A percentile compares a stretch with the other conserved stretches of the same genome.
Conservation (phyloP, 2,888 invertebrate species). For the Sphecodes monilicornis region DNA sequence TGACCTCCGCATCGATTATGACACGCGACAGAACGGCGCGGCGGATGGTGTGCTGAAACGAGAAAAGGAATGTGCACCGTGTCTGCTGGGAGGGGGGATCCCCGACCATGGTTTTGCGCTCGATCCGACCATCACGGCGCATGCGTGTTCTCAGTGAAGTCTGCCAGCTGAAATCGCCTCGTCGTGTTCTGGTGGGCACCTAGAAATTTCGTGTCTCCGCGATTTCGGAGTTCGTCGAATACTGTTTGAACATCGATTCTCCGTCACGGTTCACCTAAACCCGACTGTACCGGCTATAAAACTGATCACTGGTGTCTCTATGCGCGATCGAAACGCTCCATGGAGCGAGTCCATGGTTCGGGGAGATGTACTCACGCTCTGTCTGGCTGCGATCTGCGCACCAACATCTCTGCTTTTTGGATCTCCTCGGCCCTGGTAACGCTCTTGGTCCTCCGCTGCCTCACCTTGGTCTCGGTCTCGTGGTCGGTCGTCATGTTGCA, state of each 20-base stretch:
- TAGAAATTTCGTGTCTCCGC: conserved; percentile 50
- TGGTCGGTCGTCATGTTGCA: conserved; percentile 76
- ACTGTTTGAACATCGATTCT: not conserved
- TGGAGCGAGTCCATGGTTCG: not conserved
- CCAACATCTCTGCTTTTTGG: conserved; percentile 91
- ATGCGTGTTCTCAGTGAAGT: conserved; percentile 51
- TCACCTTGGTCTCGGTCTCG: conserved; percentile 84
- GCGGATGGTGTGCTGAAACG: conserved; percentile 24
- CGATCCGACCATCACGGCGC: conserved; percentile 38
- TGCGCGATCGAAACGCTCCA: not conserved
- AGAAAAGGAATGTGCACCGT: conserved; percentile 32
- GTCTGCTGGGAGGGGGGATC: conserved; percentile 37
- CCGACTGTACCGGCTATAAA: not conserved
- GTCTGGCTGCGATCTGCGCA: conserved; percentile 92
- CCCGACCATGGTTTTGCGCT: conserved; percentile 31
- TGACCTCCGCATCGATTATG: conserved; percentile 68
- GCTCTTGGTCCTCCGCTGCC: conserved; percentile 92
- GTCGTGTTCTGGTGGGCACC: conserved; percentile 18
- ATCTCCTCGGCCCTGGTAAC: conserved; percentile 96
- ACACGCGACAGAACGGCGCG: conserved; percentile 29
- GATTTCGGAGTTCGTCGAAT: conserved; percentile 2
- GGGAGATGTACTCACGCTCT: conserved; percentile 90
- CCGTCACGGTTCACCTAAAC: not conserved
- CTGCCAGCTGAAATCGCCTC: not conserved
- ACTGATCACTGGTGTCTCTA: not conserved